A percentile compares a stretch with the other conserved stretches of the same genome.
These are phyloP conservation scores for Willisornis vidua DNA, from an alignment of 2,113 vertebrate species.

Conservation along the genomic window DNA sequence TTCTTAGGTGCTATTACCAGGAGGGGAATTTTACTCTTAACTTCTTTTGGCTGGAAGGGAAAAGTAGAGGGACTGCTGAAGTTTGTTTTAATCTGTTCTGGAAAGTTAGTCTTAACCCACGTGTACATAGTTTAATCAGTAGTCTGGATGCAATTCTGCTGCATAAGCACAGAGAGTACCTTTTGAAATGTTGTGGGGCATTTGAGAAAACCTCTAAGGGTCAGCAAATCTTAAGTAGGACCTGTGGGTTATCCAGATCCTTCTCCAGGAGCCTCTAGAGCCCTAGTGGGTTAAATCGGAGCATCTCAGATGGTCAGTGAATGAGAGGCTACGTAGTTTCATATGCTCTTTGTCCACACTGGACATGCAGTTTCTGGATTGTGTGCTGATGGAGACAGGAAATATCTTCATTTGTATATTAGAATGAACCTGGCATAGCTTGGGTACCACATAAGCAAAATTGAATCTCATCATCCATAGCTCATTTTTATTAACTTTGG, in stretches of 20 bases:
- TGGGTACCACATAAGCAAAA: not conserved
- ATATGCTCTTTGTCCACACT: not conserved
- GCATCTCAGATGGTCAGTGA: fast-evolving
- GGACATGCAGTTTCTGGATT: not conserved
- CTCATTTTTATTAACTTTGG: constrained; percentile 38
- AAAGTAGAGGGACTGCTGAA: not conserved
- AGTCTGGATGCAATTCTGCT: not conserved
- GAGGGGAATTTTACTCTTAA: not conserved
- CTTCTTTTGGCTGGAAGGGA: not conserved
- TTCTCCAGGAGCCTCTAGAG: not conserved
- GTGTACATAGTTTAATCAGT: not conserved
- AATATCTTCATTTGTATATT: not conserved
- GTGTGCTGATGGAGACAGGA: not conserved
- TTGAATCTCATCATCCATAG: constrained; percentile 4
- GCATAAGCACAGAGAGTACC: not conserved
- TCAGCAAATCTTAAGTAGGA: not conserved
- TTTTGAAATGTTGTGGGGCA: not conserved
- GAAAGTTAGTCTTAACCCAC: not conserved
- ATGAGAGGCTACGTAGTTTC: not conserved
- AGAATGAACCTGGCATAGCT: not conserved
- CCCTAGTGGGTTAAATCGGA: not conserved
- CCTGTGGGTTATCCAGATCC: not conserved
- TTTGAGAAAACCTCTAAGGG: fast-evolving
- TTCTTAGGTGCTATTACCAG: not conserved
- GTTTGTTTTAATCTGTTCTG: not conserved